These are phyloP conservation scores for Nephrotoma flavescens DNA, from an alignment of 2,888 invertebrate genomes.

Conservation along the genomic window DNA sequence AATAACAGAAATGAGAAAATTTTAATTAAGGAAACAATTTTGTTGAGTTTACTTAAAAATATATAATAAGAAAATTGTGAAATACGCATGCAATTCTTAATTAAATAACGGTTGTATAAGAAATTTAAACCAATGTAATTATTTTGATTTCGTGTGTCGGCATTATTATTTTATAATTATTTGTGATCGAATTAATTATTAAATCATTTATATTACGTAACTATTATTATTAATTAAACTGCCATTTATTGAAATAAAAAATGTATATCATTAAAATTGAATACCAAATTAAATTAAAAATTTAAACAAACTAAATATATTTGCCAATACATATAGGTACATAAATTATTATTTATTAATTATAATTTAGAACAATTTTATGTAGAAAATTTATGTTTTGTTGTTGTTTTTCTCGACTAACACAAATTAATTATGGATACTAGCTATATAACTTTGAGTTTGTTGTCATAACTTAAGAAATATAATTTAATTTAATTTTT, in stretches of 20 bases:
- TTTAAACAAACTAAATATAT: not conserved
- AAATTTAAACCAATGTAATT: not conserved
- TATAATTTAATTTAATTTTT: not conserved
- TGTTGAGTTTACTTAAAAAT: not conserved
- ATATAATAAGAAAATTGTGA: not conserved
- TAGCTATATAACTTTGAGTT: not conserved
- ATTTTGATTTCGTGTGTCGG: not conserved
- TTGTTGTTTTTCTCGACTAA: not conserved
- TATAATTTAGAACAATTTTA: not conserved
- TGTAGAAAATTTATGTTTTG: not conserved
- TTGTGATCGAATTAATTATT: not conserved
- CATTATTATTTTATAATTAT: not conserved
- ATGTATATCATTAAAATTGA: not conserved
- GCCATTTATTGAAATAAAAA: not conserved
- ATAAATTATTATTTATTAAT: not conserved
- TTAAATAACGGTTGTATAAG: not conserved
- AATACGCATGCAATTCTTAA: not conserved
- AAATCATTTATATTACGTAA: not conserved
- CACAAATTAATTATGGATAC: not conserved
- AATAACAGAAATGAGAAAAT: not conserved
- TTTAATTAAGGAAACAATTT: not conserved
- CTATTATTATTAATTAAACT: not conserved
- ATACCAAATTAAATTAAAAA: not conserved
- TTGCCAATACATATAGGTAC: not conserved
- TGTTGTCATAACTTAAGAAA: not conserved